Conservation (phyloP, 2,888 invertebrate species). For the Agrochola macilenta region DNA sequence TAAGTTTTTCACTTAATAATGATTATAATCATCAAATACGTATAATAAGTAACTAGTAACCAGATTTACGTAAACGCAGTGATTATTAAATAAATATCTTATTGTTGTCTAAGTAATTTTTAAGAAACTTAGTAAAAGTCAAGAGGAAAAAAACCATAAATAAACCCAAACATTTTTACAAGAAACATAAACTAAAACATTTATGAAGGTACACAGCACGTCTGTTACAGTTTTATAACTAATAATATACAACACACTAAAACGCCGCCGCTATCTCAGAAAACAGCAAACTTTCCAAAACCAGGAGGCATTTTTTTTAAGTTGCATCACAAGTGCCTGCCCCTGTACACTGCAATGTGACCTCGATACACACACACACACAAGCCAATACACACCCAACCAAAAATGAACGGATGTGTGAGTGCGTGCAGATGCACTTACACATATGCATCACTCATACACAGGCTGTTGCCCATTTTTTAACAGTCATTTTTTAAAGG, state of each 20-base stretch:
- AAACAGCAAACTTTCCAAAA: constrained; percentile 79
- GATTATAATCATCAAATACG: neutral
- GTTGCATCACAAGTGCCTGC: constrained; percentile 80
- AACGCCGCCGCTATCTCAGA: constrained; percentile 62
- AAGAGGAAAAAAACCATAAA: neutral
- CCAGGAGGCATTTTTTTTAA: constrained; percentile 74
- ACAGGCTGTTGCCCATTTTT: constrained; percentile 75
- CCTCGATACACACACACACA: constrained; percentile 84
- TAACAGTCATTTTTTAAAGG: constrained; percentile 64
- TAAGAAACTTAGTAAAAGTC: neutral
- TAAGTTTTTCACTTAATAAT: neutral
- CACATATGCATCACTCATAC: constrained; percentile 72
- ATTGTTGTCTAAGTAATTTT: neutral
- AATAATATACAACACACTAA: constrained; percentile 63
- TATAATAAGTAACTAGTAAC: too few species aligned
- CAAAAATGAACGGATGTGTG: constrained; percentile 65
- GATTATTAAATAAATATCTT: too few species aligned
- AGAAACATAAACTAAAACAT: constrained; percentile 51
- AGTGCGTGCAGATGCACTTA: constrained; percentile 74
- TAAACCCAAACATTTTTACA: neutral
- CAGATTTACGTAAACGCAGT: too few species aligned
- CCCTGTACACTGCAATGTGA: constrained; percentile 83
- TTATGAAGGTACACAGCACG: constrained; percentile 38
- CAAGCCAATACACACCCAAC: constrained; percentile 69
- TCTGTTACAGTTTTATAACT: constrained; percentile 58